phyloP scores from a whole-genome alignment of 2,888 invertebrate genomes.

The Vanessa cardui region DNA sequence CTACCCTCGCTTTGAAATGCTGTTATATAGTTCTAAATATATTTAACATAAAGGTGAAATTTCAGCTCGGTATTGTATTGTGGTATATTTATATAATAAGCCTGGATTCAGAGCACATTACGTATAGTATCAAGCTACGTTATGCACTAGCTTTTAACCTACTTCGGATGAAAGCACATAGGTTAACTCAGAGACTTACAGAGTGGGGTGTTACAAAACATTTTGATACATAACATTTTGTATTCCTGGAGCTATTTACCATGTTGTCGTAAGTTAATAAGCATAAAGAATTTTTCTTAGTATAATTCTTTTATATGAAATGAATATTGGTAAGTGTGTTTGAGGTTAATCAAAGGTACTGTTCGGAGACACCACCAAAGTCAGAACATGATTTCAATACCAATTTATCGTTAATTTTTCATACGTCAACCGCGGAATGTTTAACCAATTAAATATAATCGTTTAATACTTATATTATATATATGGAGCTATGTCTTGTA shows the following conservation, averaged over 20 bases:
- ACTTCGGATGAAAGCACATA: conserved; percentile 53
- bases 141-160: conserved; percentile 70
- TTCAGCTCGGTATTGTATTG: conserved; percentile 9
- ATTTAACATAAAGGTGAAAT: conserved; percentile 9
- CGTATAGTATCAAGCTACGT: conserved; percentile 49
- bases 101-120: conserved; percentile 35
- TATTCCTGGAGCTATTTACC: background rate
- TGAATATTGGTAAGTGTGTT: too few species aligned
- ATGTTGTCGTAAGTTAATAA: too few species aligned
- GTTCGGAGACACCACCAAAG: too few species aligned
- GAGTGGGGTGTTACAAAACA: conserved; percentile 22
- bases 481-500: too few species aligned
- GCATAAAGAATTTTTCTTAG: too few species aligned
- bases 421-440: too few species aligned
- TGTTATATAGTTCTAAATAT: conserved; percentile 7
- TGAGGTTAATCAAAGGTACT: too few species aligned
- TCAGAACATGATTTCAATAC: too few species aligned
- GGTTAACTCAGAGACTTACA: conserved; percentile 33
- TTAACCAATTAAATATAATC: too few species aligned
- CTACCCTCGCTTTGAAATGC: conserved; percentile 6
- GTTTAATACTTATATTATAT: too few species aligned
- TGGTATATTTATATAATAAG: conserved; percentile 38
- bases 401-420: too few species aligned
- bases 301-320: too few species aligned
- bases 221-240: background rate